Percentiles rank a stretch among this genome's conserved stretches.
Conservation (phyloP, 2,888 invertebrate species). For the Mimumesa dahlbomi region DNA sequence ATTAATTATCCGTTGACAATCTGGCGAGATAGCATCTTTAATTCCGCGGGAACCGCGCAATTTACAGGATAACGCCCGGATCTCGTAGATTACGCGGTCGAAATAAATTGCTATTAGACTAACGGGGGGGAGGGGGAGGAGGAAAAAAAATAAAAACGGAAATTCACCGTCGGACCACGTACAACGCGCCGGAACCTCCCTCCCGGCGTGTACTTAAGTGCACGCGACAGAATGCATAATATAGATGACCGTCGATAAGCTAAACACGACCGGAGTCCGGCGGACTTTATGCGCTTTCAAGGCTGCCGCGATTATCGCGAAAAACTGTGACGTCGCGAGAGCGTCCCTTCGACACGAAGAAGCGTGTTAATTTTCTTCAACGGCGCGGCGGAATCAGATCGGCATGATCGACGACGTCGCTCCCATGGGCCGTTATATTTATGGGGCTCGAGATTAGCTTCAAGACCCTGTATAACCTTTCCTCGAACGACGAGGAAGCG, state of each 20-base stretch:
- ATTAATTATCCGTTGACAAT: too few relatives aligned
- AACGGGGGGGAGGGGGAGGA: too few relatives aligned
- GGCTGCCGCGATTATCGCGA: constrained; percentile 34
- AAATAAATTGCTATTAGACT: constrained; percentile 45
- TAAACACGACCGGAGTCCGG: background rate
- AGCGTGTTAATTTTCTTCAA: constrained; percentile 48
- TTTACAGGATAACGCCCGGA: background rate
- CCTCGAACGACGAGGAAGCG: constrained; percentile 27
- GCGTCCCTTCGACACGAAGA: constrained; percentile 28
- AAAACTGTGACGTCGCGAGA: constrained; percentile 19
- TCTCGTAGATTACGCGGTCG: constrained; percentile 31
- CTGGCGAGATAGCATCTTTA: constrained; percentile 7
- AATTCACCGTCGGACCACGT: constrained; percentile 21
- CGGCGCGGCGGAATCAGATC: constrained; percentile 11
- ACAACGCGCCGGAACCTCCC: constrained; percentile 25
- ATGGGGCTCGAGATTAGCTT: constrained; percentile 53
- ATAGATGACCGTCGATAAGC: constrained; percentile 52
- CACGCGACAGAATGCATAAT: constrained; percentile 67
- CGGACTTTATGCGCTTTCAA: constrained; percentile 11
- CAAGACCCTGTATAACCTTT: constrained; percentile 41
- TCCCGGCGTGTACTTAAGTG: constrained; percentile 56
- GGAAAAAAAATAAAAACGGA: too few relatives aligned
- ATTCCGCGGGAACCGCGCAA: background rate
- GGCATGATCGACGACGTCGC: constrained; percentile 52
- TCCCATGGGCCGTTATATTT: constrained; percentile 54